Evolutionary conservation across 2,888 invertebrate genomes (phyloP).

Genomic region (Stenchaetothrips biformis): DNA sequence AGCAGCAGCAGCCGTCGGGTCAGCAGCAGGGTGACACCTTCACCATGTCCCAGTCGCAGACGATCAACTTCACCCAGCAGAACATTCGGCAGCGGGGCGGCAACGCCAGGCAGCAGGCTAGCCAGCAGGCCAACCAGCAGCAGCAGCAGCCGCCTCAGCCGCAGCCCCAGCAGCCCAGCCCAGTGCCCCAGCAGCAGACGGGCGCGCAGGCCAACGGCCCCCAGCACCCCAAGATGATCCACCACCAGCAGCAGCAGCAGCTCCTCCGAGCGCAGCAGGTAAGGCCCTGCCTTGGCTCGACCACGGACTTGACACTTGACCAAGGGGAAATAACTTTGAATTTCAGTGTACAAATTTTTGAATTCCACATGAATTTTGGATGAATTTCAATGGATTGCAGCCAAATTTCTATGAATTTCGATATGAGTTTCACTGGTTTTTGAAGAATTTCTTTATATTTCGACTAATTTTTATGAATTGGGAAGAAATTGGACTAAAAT

Average conservation of each 20-base stretch:
- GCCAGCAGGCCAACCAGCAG: conserved; percentile 36
- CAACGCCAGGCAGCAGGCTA: conserved; percentile 33
- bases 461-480: too few relatives aligned
- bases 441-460: too few relatives aligned
- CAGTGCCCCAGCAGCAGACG: conserved; percentile 42
- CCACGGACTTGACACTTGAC: too few relatives aligned
- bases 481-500: too few relatives aligned
- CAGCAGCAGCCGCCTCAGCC: conserved; percentile 41
- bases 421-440: too few relatives aligned
- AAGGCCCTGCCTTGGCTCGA: too few relatives aligned
- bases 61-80: conserved; percentile 78
- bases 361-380: too few relatives aligned
- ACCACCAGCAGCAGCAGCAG: conserved; percentile 57
- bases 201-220: conserved; percentile 34
- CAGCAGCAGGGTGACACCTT: conserved; percentile 44
- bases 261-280: conserved; percentile 47
- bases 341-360: too few relatives aligned
- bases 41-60: conserved; percentile 80
- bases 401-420: too few relatives aligned
- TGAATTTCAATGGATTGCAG: too few relatives aligned
- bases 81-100: conserved; percentile 51
- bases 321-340: too few relatives aligned
- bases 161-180: conserved; percentile 46
- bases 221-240: conserved; percentile 63
- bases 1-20: conserved; percentile 47